Conservation (phyloP, 2,797 vertebrate species). For the Nannoperca australis region DNA sequence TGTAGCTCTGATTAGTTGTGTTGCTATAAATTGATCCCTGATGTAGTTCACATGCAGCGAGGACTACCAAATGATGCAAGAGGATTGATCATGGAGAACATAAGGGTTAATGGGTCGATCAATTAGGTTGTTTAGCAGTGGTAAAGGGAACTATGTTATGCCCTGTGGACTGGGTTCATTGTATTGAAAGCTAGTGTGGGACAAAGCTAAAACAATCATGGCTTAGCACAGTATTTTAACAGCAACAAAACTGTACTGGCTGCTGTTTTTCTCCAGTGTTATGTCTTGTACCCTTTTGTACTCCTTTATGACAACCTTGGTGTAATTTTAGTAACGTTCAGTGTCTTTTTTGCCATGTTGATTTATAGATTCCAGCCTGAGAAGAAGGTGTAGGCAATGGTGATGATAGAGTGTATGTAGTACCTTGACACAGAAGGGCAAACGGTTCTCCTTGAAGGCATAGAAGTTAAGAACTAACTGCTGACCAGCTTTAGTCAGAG, state of each 20-base stretch:
- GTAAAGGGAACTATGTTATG: slow-evolving; percentile 40
- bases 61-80: slow-evolving; percentile 5
- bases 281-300: background rate
- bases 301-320: background rate
- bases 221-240: background rate
- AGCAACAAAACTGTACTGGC: background rate
- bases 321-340: slow-evolving; percentile 10
- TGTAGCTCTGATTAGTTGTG: background rate
- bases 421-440: slow-evolving; percentile 99
- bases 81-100: slow-evolving; percentile 25
- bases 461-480: slow-evolving; percentile 98
- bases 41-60: background rate
- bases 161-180: slow-evolving; percentile 2
- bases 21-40: background rate
- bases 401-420: slow-evolving; percentile 2
- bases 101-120: slow-evolving; percentile 43
- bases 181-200: slow-evolving; percentile 3
- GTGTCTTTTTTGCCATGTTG: background rate
- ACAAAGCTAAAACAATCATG: background rate
- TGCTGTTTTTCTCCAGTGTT: slow-evolving; percentile 4
- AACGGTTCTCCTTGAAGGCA: slow-evolving; percentile 99
- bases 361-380: slow-evolving; percentile 7
- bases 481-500: slow-evolving; percentile 96
- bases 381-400: no score
- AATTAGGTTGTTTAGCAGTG: slow-evolving; percentile 15